Base-by-base conservation (phyloP, 2,888 invertebrate species). In the Eledona agricola region DNA sequence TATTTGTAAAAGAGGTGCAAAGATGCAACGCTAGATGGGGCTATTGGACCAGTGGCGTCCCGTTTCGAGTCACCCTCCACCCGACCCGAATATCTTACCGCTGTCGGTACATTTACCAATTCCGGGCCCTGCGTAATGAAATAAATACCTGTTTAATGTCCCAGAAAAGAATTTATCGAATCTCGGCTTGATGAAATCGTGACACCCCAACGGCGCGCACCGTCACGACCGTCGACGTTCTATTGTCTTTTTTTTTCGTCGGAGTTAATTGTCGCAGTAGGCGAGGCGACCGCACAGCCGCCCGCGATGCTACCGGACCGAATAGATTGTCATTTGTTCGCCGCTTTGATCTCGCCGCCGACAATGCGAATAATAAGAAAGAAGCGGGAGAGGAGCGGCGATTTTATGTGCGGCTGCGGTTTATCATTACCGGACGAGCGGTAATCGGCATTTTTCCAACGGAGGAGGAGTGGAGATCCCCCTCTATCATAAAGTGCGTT, bases 321-420 rank as follows among this genome's bases (percentile, higher is more conserved):
- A 45, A 53, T 42, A 55, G 60, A 60, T 55, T 55, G 60, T 58
- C 60, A 55, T 55, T 51, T 52, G 51, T 55, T 51, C 45, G 43
- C 38, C 9, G 38, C 53, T 56, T 54, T 51, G 58, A 58, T 58
- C 53, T 58, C n/a, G n/a, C 42, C 9, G 20, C 23, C 35, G 35
- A 35, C 12, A n/a, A n/a, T 16, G 35, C 35, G 31, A 32, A 32
- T 7, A 16, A 32, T 11, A 29, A 29, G n/a, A 19, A 19, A 19
- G 4, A 19, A 19, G 4, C 4, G n/a, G 4, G n/a, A 19, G n/a
- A 19, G n/a, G n/a, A 2, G 4, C 11, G 6, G 15, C 6, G 16
- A 7, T 31, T 31, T 15, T 31, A 12, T 31, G 31, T 31, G 15
- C 16, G 17, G 34, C 19, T 17, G 42, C 29, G 42, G 42, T 42